Base-by-base conservation (phyloP, 2,888 invertebrate genomes). In the Sarcophaga subvicina region DNA sequence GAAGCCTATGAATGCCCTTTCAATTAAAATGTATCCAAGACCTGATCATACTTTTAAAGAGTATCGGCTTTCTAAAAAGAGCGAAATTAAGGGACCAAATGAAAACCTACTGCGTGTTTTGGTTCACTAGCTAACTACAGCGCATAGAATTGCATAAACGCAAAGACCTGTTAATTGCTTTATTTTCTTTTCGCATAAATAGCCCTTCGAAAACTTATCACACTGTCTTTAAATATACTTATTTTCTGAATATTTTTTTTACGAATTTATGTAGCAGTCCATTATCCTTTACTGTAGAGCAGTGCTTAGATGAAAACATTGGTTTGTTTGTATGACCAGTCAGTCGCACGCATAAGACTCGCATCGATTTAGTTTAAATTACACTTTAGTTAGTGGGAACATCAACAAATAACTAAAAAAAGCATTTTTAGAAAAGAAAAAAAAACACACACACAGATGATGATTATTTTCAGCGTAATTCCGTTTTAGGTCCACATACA, bases 321-420 rank as follows among this genome's bases (percentile, higher is more conserved):
- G 54, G 54, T 54, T 54, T n/a, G 45, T 75, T 20, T 82, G 79
- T 76, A 47, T 76, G 64, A 64, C 54, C 14, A 20, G 64, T 66
- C 73, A 76, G 84, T 70, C 64, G 63, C 66, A 86, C 86, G 87
- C 87, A 87, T 76, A 87, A 84, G 81, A 17, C 78, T 73, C 83
- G 90, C 90, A 91, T 90, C 92, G 92, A 92, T 92, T 92, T 92
- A 92, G 91, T 92, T 92, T 91, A 92, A 92, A 92, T 92, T 92
- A 91, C 91, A 90, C 90, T 78, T 76, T 60, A 81, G 86, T 81
- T 80, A 86, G 80, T 88, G 88, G 88, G 83, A 86, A 83, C 79
- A 81, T 60, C 62, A 59, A 63, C 78, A 80, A 78, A 80, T 76
- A 82, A 20, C 60, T 14, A 76, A 70, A 77, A 49, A 60, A 77